phyloP scores from a whole-genome alignment of 2,888 invertebrate species.

The Chelonus formosanus region DNA sequence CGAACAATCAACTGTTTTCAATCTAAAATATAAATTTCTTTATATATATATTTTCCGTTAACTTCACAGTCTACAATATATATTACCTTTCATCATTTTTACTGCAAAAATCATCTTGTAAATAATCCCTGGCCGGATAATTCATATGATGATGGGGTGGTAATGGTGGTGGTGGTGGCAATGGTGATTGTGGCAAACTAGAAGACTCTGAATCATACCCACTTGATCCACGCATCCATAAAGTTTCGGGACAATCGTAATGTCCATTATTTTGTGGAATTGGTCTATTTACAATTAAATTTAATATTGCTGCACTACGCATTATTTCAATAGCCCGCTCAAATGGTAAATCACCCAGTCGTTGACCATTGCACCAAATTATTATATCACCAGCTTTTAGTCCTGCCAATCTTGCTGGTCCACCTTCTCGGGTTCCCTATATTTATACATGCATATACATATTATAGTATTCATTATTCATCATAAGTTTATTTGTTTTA shows the following conservation, averaged over 20 bases:
- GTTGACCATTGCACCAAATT: constrained; percentile 82
- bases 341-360: constrained; percentile 60
- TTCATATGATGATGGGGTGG: constrained; percentile 51
- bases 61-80: too few species aligned
- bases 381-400: constrained; percentile 92
- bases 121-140: constrained; percentile 45
- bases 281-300: constrained; percentile 68
- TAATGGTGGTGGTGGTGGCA: constrained; percentile 38
- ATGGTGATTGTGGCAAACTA: constrained; percentile 48
- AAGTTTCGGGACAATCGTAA: constrained; percentile 59
- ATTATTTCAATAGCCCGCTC: constrained; percentile 61
- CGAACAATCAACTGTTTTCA: too few species aligned
- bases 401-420: constrained; percentile 88
- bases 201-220: constrained; percentile 61
- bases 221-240: constrained; percentile 59
- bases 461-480: background rate
- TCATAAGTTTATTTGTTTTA: too few species aligned
- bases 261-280: constrained; percentile 50
- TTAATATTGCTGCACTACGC: constrained; percentile 58
- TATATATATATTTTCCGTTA: too few species aligned
- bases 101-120: constrained; percentile 45
- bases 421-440: constrained; percentile 88
- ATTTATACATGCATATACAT: constrained; percentile 5
- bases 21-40: too few species aligned
- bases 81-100: constrained; percentile 53